These are phyloP conservation scores for Centrocercus urophasianus DNA, from an alignment of 2,113 vertebrate genomes.

Conservation along the genomic window DNA sequence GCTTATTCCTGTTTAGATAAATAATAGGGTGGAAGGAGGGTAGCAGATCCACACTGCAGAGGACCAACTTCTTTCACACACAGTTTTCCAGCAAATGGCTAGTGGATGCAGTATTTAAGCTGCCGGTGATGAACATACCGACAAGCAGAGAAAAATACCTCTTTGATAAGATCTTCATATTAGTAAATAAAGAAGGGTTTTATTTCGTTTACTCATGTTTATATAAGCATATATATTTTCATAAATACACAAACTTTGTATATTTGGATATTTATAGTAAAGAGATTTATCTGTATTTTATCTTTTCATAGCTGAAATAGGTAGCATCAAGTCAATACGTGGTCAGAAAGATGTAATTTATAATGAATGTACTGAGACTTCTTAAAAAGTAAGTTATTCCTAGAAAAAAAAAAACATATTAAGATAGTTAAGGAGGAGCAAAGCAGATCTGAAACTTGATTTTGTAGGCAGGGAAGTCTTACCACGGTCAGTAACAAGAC, in stretches of 20 bases:
- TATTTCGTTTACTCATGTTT: not conserved
- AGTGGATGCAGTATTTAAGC: not conserved
- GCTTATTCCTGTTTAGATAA: not conserved
- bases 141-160: accelerated
- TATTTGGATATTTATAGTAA: not conserved
- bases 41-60: not conserved
- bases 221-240: not conserved
- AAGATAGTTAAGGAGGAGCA: not conserved
- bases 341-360: not conserved
- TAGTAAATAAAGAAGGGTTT: not conserved
- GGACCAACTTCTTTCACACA: not conserved
- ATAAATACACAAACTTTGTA: not conserved
- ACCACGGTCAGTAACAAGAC: not conserved
- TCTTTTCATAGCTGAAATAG: not conserved
- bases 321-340: not conserved
- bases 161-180: not conserved
- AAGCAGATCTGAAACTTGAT: not conserved
- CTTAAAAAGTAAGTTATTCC: not conserved
- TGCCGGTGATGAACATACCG: not conserved
- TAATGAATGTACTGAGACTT: not conserved
- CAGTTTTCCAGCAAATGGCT: not conserved
- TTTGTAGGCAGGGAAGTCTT: not conserved
- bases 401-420: not conserved
- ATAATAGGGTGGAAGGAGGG: not conserved
- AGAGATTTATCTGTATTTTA: not conserved